Evolutionary conservation across 2,113 vertebrate species (phyloP).

Genomic region (Coregonus clupeaformis): DNA sequence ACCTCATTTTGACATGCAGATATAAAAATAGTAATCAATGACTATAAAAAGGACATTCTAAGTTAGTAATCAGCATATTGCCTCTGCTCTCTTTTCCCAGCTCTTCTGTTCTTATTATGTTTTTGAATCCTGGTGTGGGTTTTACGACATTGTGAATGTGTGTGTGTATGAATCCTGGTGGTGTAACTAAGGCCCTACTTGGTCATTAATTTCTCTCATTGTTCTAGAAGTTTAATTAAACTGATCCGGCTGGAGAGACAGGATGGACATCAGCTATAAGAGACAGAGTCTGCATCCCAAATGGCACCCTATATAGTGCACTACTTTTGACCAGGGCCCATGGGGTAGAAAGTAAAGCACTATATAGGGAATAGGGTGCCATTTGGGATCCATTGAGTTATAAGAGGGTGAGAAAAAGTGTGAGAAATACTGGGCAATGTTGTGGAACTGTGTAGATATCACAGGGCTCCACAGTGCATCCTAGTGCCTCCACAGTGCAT

Average conservation of each 20-base stretch:
- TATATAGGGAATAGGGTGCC: too few species aligned
- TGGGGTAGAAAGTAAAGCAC: too few species aligned
- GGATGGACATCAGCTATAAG: conserved; percentile 2
- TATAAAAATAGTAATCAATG: conserved; percentile 50
- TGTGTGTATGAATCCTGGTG: too few species aligned
- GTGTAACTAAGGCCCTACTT: conserved; percentile 48
- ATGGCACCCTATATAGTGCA: too few species aligned
- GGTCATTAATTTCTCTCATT: conserved; percentile 67
- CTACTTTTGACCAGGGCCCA: too few species aligned
- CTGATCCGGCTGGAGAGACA: conserved; percentile 42
- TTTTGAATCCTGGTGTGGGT: conserved; percentile 56
- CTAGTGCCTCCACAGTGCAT: too few species aligned
- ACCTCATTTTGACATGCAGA: conserved; percentile 47
- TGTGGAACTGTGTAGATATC: conserved; percentile 25
- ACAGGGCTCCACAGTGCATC: neutral
- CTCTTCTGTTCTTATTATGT: conserved; percentile 52
- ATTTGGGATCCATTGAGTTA: too few species aligned
- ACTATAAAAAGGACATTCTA: conserved; percentile 45
- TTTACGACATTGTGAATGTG: too few species aligned
- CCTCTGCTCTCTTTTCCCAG: conserved; percentile 41
- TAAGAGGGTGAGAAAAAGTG: conserved; percentile 26
- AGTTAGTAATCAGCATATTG: conserved; percentile 54
- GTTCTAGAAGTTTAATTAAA: conserved; percentile 69
- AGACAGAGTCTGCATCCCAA: neutral
- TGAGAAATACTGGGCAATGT: conserved; percentile 27